Base-by-base conservation (phyloP, 2,888 invertebrate species). In the Gymnoscelis rufifasciata region DNA sequence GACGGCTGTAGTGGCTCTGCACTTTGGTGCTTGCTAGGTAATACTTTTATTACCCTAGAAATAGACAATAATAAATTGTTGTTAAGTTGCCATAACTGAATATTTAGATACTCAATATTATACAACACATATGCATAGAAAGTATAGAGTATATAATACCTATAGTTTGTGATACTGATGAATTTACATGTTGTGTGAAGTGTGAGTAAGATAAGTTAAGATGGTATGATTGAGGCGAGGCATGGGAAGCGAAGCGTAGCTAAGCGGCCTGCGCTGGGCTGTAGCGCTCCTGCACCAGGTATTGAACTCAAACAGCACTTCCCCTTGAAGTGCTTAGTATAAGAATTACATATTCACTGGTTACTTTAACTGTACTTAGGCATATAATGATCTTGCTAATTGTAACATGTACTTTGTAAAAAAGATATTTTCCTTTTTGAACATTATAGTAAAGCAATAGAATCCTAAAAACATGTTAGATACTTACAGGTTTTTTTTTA, bases 41-140 rank as follows among this genome's bases (percentile, higher is more conserved):
- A 48, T 72, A 72, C 67, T 64, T 7, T 59, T 78, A 83, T 84
- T 86, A 83, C 86, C 84, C 66, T 87, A 87, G 84, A 87, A 86
- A 64, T 87, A 87, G 86, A 87, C 84, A 87, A 87, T 87, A 87
- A 87, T 87, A 87, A 86, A 87, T 78, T 78, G 76, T 79, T 79
- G 60, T 79, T 87, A 83, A 83, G 83, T 87, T 87, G 87, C 86
- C 87, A 87, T 87, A 87, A 83, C 83, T 76, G 83, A 83, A 78
- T 80, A 71, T 78, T 83, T 83, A 87, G 86, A 83, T 83, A 86
- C 83, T 87, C 81, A 77, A 79, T 74, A 76, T 38, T 79, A 79
- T 82, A 81, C 70, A 79, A 63, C 60, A 69, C 68, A 71, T 76
- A 78, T 74, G 74, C 75, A 74, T 71, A 78, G 76, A 76, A 75